Evolutionary conservation across 2,888 invertebrate genomes (phyloP), one percentile per base, ranked within the genome.

Genomic region (Pachliopta kotzebuea): DNA sequence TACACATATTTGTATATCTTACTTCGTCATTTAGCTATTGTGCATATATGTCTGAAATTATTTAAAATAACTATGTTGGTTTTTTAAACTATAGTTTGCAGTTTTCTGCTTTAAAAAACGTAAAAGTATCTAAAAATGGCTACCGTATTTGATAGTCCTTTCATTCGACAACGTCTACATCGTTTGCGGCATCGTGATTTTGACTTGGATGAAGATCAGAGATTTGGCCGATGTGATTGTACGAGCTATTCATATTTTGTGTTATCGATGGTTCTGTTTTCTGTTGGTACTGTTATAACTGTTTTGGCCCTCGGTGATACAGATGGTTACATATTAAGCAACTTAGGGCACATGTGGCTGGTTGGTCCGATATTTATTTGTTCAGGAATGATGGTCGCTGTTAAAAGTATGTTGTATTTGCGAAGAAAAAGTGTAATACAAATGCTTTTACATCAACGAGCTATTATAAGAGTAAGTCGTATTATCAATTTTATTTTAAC

Each of bases 281-380:
- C 93, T 50, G 93, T 94, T 61, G 94, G 94, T 55, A 93, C 94
- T 61, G 92, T 93, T 66, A 93, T 94, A 70, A 94, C 94, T 68
- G 93, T 94, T 63, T 81, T 94, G 65, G 94, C 94, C 56, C 85
- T 94, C 71, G 94, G 94, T 68, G 93, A 93, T 76, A 90, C 92
- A 63, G 93, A 94, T 81, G 93, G 93, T 60, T 93, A 93, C 72
- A 90, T 94, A 73, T 91, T 93, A 71, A 92, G 84, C 71, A 93
- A 93, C 83, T 85, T 94, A 72, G 94, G 94, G 68, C 94, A 94
- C 87, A 94, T 94, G 94, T 94, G 94, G 94, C 90, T 94, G 20
- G 93, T 94, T 66, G 94, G 94, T 66, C 94, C 94, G 61, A 93
- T 94, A 77, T 94, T 94, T 78, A 94, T 94, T 78, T 94, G 94